phyloP scores from a whole-genome alignment of 1,140 invertebrate genomes.

The Oreohelix idahoensis region DNA sequence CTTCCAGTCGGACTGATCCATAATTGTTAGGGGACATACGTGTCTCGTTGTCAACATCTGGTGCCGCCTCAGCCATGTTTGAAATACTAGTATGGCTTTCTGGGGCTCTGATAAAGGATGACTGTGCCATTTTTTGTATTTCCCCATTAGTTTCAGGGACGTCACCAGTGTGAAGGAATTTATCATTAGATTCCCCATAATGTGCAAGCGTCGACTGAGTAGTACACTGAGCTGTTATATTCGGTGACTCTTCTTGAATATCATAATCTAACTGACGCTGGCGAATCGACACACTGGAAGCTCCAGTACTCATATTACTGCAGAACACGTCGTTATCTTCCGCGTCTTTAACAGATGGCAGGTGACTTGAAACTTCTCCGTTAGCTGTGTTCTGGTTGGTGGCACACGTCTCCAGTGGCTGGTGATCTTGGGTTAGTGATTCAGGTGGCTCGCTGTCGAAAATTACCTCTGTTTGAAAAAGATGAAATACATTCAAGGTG shows the following conservation, averaged over 20 bases:
- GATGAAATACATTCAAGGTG: not conserved
- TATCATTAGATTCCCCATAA: not conserved
- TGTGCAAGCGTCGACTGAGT: not conserved
- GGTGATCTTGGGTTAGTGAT: not conserved
- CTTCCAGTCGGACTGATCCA: not conserved
- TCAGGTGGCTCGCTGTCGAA: not conserved
- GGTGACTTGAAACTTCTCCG: not conserved
- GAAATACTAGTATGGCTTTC: too few species aligned
- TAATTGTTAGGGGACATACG: not conserved
- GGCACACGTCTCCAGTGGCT: not conserved
- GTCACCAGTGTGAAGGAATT: not conserved
- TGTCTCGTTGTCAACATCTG: not conserved
- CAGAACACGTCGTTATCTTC: not conserved
- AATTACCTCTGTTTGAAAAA: not conserved
- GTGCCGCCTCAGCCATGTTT: too few species aligned
- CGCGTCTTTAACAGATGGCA: not conserved
- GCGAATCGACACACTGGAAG: not conserved
- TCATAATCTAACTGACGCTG: not conserved
- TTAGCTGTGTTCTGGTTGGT: not conserved
- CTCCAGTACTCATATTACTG: not conserved
- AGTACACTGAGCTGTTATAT: not conserved
- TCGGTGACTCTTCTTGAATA: not conserved
- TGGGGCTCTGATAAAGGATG: too few species aligned
- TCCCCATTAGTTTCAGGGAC: not conserved
- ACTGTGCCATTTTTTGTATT: not conserved